Conservation (phyloP, 2,113 vertebrate species). For the Phyllopteryx taeniolatus region DNA sequence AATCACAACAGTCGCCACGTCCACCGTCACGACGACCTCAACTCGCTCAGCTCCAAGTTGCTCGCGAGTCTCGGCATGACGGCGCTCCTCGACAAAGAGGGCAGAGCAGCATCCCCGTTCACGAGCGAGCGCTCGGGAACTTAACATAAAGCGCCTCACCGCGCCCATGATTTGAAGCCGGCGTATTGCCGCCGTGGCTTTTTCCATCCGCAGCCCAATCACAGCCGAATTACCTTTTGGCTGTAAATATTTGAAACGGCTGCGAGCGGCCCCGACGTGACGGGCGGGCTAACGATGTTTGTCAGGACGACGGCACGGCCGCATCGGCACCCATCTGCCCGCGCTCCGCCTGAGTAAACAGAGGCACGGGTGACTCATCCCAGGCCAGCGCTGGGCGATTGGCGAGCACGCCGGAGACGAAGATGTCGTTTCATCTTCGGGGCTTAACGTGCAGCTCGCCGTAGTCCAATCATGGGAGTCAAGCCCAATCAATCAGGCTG, state of each 20-base stretch:
- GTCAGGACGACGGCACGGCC: slow-evolving; percentile 21
- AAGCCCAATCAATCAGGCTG: slow-evolving; percentile 40
- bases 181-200: slow-evolving; percentile 19
- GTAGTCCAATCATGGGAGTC: slow-evolving; percentile 45
- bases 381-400: not conserved
- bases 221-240: slow-evolving; percentile 49
- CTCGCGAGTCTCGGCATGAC: slow-evolving; percentile 43
- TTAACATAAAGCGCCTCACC: not conserved
- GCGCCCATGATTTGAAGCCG: slow-evolving; percentile 8
- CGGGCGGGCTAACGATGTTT: slow-evolving; percentile 45
- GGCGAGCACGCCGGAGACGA: slow-evolving; percentile 26
- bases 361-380: slow-evolving; percentile 28
- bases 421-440: slow-evolving; percentile 44
- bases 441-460: slow-evolving; percentile 20
- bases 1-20: slow-evolving; percentile 18
- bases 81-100: slow-evolving; percentile 41
- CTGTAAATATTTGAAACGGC: slow-evolving; percentile 60
- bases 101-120: not conserved
- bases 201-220: slow-evolving; percentile 52
- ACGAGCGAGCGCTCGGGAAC: not conserved
- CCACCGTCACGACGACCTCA: slow-evolving; percentile 19
- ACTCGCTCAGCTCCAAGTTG: slow-evolving; percentile 23
- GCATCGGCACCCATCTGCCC: slow-evolving; percentile 44
- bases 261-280: slow-evolving; percentile 30
- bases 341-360: slow-evolving; percentile 44